Evolutionary conservation across 2,888 invertebrate species (phyloP), one percentile per base, ranked within the genome.

Genomic region (Dryadula phaetusa): DNA sequence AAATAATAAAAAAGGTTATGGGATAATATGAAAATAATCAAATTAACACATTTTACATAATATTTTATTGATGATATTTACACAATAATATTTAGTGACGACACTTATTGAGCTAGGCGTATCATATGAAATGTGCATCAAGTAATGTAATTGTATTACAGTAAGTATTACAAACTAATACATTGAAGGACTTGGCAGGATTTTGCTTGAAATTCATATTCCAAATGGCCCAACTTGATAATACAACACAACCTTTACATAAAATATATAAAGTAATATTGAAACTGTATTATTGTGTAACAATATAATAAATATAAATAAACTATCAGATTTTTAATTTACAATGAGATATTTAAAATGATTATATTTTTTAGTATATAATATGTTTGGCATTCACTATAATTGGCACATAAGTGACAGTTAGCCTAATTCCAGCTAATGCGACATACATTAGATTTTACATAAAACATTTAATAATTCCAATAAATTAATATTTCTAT

Each of bases 61-160:
- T 92, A 92, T 90, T 89, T 92, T 90, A 92, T 87, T 86, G 89
- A 90, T 83, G 88, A 90, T 92, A 92, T 92, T 90, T 92, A 92
- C 92, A 92, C 84, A 88, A 87, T 88, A 83, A 82, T 56, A 85
- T 88, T 87, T 82, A 87, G 91, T 92, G 91, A 90, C 90, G 88
- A 90, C 90, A 92, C 90, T 91, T 92, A 92, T 88, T 90, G 90
- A 91, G 90, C 91, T 92, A 92, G 86, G 86, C 87, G 80, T 90
- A 88, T 85, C 82, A 86, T 90, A 89, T 87, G 90, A 92, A 91
- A 89, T 88, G 92, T 92, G 92, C 92, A 90, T 87, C 81, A 86
- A 88, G 80, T 79, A 76, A 74, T 90, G 89, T 90, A 90, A 91
- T 92, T 81, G 80, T 81, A 90, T 90, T 91, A 91, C 89, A 87